Evolutionary conservation across 2,888 invertebrate genomes (phyloP).

Genomic region (Nowickia ferox): DNA sequence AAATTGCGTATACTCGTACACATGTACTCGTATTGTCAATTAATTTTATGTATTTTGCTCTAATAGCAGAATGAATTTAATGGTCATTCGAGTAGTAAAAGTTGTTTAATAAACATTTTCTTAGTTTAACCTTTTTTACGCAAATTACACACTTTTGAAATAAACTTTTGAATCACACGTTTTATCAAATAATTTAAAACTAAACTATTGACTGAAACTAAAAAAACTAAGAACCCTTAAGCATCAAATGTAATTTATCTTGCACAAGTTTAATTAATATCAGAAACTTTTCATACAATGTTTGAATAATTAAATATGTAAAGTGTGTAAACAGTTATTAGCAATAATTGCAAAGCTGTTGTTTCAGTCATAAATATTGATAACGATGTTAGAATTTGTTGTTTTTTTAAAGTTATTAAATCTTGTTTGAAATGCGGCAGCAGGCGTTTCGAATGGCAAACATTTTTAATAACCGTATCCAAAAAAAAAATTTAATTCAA

Average conservation of each 20-base stretch:
- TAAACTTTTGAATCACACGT: constrained; percentile 28
- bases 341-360: constrained; percentile 37
- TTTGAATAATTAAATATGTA: constrained; percentile 34
- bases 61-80: constrained; percentile 19
- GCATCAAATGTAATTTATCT: constrained; percentile 25
- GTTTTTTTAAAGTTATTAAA: background rate
- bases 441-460: background rate
- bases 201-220: background rate
- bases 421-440: background rate
- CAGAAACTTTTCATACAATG: background rate
- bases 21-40: no score
- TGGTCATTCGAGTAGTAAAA: constrained; percentile 56
- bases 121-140: constrained; percentile 41
- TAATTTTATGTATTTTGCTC: background rate
- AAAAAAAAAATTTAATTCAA: background rate
- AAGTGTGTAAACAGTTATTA: constrained; percentile 49
- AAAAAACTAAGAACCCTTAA: constrained; percentile 37
- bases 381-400: background rate
- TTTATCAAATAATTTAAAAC: background rate
- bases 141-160: constrained; percentile 19
- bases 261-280: constrained; percentile 30
- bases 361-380: constrained; percentile 15
- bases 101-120: constrained; percentile 51
- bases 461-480: constrained; percentile 2
- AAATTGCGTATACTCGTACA: no score